Evolutionary conservation across 2,113 vertebrate genomes (phyloP), one percentile per base, ranked within the genome.

Genomic region (Ahaetulla prasina): DNA sequence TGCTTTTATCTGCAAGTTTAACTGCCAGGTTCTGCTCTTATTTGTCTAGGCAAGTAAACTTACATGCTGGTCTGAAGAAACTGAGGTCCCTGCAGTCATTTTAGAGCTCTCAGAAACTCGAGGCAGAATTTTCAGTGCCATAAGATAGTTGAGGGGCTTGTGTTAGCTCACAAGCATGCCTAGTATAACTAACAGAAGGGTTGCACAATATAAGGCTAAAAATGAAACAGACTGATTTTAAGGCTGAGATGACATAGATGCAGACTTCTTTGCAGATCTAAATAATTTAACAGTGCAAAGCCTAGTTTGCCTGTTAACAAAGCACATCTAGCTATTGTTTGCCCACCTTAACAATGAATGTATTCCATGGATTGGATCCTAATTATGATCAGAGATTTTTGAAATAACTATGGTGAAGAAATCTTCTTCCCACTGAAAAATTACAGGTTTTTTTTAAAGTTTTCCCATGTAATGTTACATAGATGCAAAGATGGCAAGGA

Each of bases 231-330:
- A 95, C 92, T 97, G 95, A 96, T 49, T 93, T 94, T 94, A 97
- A 97, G 95, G 93, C 92, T 94, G 94, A 97, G 96, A 97, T 97
- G 94, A 97, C 97, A 97, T 94, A 96, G 94, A 95, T 93, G 97
- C 95, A 95, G 94, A 97, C 95, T 96, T 97, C 90, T 95, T 96
- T 92, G 92, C 96, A 96, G 63, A 92, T 94, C 95, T 98, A 97
- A 97, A 97, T 97, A 97, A 97, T 98, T 97, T 95, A 97, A 96
- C 96, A 97, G 94, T 95, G 96, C 91, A 97, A 97, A 97, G 96
- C 94, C 94, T 92, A 90, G 43, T 53, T 93, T 93, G 91, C 89
- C 94, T 96, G 92, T 94, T 96, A 94, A 93, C 95, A 96, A 96
- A 97, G 92, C 91, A 94, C 68, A 96, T 94, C 94, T 93, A 95